A percentile compares a stretch with the other conserved stretches of the same genome.
Conservation (phyloP, 2,797 vertebrate species). For the Phoeniculus purpureus region DNA sequence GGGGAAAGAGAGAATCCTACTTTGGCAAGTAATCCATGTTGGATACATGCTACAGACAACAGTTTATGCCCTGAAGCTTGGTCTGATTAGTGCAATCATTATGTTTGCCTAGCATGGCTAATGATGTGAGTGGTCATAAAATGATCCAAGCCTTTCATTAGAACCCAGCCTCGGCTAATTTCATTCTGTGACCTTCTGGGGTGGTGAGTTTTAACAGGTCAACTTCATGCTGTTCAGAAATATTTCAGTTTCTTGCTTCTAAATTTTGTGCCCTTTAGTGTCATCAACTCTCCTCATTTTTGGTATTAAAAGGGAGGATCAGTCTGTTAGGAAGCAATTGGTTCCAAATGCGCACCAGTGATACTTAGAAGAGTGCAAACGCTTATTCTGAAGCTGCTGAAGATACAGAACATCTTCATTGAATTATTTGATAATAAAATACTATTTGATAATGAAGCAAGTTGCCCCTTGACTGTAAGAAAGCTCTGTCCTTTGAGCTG, state of each 20-base stretch:
- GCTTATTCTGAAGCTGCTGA: neutral
- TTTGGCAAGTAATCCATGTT: neutral
- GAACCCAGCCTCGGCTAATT: neutral
- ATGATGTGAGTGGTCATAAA: constrained; percentile 13
- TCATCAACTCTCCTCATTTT: neutral
- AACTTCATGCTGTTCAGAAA: neutral
- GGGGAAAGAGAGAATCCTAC: neutral
- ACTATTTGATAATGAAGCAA: neutral
- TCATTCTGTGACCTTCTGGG: neutral
- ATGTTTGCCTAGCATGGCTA: neutral
- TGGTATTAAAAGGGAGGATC: neutral
- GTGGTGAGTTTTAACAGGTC: neutral
- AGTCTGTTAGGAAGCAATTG: neutral
- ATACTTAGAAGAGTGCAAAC: neutral
- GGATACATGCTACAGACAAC: neutral
- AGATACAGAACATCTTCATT: neutral
- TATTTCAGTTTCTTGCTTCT: constrained; percentile 24
- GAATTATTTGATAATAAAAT: neutral
- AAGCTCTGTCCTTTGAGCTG: neutral
- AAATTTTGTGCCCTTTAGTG: neutral
- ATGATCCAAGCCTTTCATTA: neutral
- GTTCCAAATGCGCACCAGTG: neutral
- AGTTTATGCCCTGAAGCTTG: constrained; percentile 2
- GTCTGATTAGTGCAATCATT: neutral
- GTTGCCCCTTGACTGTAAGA: neutral